These are phyloP conservation scores for Danaus chrysippus DNA, from an alignment of 2,888 invertebrate species.

Conservation along the genomic window DNA sequence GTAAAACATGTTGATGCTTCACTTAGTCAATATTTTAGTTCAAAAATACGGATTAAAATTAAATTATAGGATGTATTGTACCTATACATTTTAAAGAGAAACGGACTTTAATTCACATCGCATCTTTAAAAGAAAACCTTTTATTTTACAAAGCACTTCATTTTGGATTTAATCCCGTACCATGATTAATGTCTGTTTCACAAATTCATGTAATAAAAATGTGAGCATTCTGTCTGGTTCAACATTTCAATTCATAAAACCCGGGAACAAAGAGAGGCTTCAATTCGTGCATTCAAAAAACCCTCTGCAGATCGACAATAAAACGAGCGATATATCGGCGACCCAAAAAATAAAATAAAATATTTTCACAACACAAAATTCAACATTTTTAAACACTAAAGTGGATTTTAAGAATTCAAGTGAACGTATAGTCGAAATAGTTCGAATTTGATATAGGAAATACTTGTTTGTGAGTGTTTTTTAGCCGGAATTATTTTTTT, in stretches of 20 bases:
- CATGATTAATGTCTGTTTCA: not conserved
- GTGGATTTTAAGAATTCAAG: slow-evolving; percentile 7
- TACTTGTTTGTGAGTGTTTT: not conserved
- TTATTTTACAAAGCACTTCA: too few relatives aligned
- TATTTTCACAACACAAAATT: slow-evolving; percentile 1
- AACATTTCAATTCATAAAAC: slow-evolving; percentile 13
- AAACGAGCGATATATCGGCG: slow-evolving; percentile 9
- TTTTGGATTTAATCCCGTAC: not conserved
- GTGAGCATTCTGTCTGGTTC: not conserved
- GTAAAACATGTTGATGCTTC: too few relatives aligned
- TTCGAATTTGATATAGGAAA: not conserved
- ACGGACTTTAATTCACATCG: too few relatives aligned
- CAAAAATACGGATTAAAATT: too few relatives aligned
- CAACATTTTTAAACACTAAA: slow-evolving; percentile 3
- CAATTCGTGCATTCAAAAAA: slow-evolving; percentile 19
- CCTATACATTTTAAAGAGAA: too few relatives aligned
- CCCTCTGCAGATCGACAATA: slow-evolving; percentile 19
- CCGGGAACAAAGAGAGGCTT: slow-evolving; percentile 17
- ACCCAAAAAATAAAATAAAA: slow-evolving; percentile 1
- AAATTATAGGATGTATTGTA: too few relatives aligned
- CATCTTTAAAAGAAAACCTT: too few relatives aligned
- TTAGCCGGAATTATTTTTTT: not conserved
- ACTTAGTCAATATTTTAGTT: too few relatives aligned
- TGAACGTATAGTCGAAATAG: slow-evolving; percentile 1
- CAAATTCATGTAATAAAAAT: slow-evolving; percentile 5